Evolutionary conservation across 2,113 vertebrate genomes (phyloP), one percentile per base, ranked within the genome.

Genomic region (Colistium nudipinnis): DNA sequence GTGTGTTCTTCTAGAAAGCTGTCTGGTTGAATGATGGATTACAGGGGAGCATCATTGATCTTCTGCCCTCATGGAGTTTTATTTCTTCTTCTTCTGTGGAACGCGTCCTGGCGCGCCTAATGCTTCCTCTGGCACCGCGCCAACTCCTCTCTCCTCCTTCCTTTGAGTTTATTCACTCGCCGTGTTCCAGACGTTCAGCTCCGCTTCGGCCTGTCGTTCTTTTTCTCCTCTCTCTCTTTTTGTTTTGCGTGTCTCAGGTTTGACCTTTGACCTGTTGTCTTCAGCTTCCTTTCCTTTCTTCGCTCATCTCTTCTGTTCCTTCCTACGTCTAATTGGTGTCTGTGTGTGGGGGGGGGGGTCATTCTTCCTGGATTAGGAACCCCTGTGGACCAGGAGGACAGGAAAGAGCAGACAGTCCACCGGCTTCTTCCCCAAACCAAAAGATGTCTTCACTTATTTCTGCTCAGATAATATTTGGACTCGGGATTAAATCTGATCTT

Each of bases 301-400:
- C 0, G 0, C 16, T 51, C 14, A 4, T 51, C 41, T 56, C 53
- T 38, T 7, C 22, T 30, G 54, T 20, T n/a, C 25, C 43, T 76
- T 36, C 55, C 70, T 74, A 48, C 33, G 36, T 62, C 20, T 86
- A 72, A 84, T 62, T 76, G 54, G 71, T 62, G 66, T 65, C 43
- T 38, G n/a, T 30, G 5, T 0, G 6, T 60, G 45, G 60, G 39
- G 31, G 39, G 31, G 65, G 66, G 27, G 75, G 47, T 20, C 76
- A 44, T 47, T 75, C 47, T 13, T 82, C 73, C 74, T 70, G 76
- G 78, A 81, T 87, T 82, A 90, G 16, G 30, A 31, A 70, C 44
- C 62, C 80, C 78, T 57, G 78, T 5, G 14, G 82, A 54, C 67
- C 27, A 31, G 22, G 53, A 70, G 27, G 69, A 77, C 44, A 30